Evolutionary conservation across 2,888 invertebrate species (phyloP), one percentile per base, ranked within the genome.

Genomic region (Zootermopsis nevadensis): DNA sequence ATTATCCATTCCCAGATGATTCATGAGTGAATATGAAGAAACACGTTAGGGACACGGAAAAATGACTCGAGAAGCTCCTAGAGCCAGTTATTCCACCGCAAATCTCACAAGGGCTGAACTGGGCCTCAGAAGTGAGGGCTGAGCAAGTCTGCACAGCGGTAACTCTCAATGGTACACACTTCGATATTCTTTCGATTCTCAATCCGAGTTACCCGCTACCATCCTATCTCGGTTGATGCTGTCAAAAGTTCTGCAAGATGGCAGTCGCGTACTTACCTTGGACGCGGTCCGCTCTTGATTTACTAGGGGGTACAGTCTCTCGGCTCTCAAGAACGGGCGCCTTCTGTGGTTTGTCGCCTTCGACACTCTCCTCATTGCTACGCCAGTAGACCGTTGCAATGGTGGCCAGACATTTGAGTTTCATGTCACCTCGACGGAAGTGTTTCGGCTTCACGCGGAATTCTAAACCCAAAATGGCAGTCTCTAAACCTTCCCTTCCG

Each of bases 331-430:
- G 90, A 77, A 94, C 94, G 86, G 95, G 94, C 81, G 94, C 94
- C 88, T 94, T 94, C 87, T 88, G 87, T 87, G 93, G 93, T 87
- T 94, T 92, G 87, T 94, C 94, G 55, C 95, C 95, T 89, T 95
- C 95, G 80, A 96, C 95, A 88, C 96, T 96, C 89, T 96, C 95
- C 89, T 97, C 97, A 90, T 97, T 96, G 89, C 95, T 96, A 87
- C 95, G 93, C 94, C 95, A 95, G 90, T 97, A 97, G 74, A 97
- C 94, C 60, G 95, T 95, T 83, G 95, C 95, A 89, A 97, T 96
- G 87, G 95, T 96, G 84, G 97, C 96, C 89, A 96, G 92, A 91
- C 97, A 97, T 92, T 96, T 97, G 87, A 97, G 92, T 90, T 96
- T 97, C 91, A 97, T 93, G 90, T 96, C 96, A 88, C 96, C 96